These are phyloP conservation scores for Noctua pronuba DNA, from an alignment of 2,888 invertebrate species.

Conservation along the genomic window DNA sequence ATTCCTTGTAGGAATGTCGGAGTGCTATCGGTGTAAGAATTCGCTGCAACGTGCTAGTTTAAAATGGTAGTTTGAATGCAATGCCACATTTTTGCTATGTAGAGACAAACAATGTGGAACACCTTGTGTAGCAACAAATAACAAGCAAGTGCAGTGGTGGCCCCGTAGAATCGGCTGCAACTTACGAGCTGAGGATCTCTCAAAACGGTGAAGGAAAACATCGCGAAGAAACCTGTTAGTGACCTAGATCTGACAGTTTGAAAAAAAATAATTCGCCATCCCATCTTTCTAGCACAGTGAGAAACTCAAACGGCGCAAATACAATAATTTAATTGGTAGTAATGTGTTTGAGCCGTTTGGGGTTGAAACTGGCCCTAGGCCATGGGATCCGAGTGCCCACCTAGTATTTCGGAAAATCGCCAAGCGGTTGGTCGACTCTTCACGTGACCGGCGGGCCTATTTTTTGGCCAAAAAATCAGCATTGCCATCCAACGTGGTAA, in stretches of 20 bases:
- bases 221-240: neutral
- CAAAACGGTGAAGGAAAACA: neutral
- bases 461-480: no score
- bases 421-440: no score
- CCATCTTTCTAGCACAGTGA: no score
- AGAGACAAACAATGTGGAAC: neutral
- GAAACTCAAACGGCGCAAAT: no score
- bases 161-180: neutral
- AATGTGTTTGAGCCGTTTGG: no score
- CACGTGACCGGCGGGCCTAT: no score
- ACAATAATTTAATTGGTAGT: no score
- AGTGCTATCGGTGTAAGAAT: neutral
- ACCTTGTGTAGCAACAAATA: neutral
- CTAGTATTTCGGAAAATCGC: no score
- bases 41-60: neutral
- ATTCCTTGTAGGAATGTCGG: neutral
- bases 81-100: neutral
- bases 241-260: neutral
- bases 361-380: no score
- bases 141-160: neutral
- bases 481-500: no score
- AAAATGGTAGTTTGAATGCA: neutral
- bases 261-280: no score
- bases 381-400: no score
- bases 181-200: neutral